Evolutionary conservation across 2,797 vertebrate genomes (phyloP), one percentile per base, ranked within the genome.

Genomic region (Lepus oiostolus): DNA sequence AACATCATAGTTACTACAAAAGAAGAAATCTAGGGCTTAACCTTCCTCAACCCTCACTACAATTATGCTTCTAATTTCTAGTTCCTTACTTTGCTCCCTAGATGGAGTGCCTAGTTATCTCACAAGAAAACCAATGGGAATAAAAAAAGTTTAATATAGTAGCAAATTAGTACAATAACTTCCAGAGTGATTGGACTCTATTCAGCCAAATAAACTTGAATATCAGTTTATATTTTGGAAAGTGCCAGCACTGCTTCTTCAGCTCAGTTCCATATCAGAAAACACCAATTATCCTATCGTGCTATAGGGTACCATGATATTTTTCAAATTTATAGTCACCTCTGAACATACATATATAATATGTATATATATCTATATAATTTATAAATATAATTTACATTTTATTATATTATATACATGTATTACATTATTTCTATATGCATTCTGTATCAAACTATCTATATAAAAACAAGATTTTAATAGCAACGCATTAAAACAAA

Each of bases 201-300:
- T 8, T 75, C 11, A 80, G 9, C 4, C 4, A 26, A 80, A 50
- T 95, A 32, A 85, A 90, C 12, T 75, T 28, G 3, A 94, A 88
- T 62, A 30, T n/a, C 19, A 86, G 72, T 85, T 89, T 60, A 76
- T 80, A 79, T 88, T 93, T 92, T 74, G 80, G 16, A 87, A 85
- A 70, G 81, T 1, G 58, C 19, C 72, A 65, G 47, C 24, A 42
- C 16, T 38, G 5, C 65, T 7, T 92, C 47, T 74, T 79, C 26
- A 92, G 67, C 6, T 90, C 2, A 88, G 47, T 85, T 95, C 14
- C 6, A 80, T 32, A 76, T 75, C n/a, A 91, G 28, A 94, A 95
- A 58, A 52, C 52, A 79, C 4, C 54, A 42, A 80, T 21, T 76
- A 68, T 22, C 21, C 32, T 85, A 67, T 93, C 75, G 90, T 85